Evolutionary conservation across 2,797 vertebrate genomes (phyloP).

Genomic region (Oceanodroma leucorhoa): DNA sequence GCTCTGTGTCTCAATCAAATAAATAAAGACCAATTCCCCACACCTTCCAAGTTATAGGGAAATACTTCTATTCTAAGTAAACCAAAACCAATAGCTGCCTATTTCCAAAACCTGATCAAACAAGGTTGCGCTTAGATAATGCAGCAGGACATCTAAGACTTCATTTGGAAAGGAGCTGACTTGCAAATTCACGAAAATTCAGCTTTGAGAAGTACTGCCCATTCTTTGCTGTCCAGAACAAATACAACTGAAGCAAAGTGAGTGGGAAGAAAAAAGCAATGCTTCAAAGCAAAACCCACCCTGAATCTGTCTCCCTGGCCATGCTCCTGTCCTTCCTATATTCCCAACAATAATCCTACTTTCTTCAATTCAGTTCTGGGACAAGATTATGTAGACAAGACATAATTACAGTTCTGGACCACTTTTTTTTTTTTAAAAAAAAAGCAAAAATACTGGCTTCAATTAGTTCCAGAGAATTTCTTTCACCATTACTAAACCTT

Average conservation of each 20-base stretch:
- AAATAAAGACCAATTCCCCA: not conserved
- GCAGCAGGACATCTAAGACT: not conserved
- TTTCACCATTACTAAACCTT: not conserved
- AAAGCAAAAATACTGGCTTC: not conserved
- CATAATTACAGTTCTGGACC: not conserved
- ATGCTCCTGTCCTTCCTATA: not conserved
- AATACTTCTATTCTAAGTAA: not conserved
- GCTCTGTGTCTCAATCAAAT: not conserved
- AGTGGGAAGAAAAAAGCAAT: not conserved
- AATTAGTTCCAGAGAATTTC: not conserved
- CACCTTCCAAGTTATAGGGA: not conserved
- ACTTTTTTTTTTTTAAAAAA: not conserved
- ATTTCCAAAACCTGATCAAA: not conserved
- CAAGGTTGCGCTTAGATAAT: not conserved
- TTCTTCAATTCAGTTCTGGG: not conserved
- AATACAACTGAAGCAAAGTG: not conserved
- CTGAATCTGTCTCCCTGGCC: fast-evolving
- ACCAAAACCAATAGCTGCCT: not conserved
- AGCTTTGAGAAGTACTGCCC: not conserved
- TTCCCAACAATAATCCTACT: not conserved
- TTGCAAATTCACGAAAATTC: not conserved
- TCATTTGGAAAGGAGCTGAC: not conserved
- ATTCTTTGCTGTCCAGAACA: not conserved
- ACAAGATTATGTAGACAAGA: not conserved
- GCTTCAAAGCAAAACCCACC: not conserved